phyloP scores from a whole-genome alignment of 2,797 vertebrate species.

The Acanthurus lineatus region DNA sequence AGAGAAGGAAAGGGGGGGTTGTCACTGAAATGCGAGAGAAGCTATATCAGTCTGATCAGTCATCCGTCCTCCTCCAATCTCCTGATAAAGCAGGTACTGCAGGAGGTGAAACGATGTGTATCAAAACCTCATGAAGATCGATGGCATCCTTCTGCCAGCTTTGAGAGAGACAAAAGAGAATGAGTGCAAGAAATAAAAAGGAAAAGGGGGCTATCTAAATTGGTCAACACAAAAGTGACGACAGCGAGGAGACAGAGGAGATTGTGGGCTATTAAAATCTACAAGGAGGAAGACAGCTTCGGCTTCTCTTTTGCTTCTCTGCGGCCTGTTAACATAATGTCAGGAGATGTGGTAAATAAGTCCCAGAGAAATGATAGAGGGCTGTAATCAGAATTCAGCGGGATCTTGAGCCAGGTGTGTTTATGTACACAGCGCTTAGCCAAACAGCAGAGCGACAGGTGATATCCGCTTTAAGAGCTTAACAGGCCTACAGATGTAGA shows the following conservation, averaged over 20 bases:
- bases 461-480: slow-evolving; percentile 75
- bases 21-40: slow-evolving; percentile 82
- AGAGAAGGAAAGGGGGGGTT: slow-evolving; percentile 51
- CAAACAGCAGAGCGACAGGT: slow-evolving; percentile 78
- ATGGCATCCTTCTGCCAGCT: slow-evolving; percentile 87
- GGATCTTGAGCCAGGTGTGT: slow-evolving; percentile 76
- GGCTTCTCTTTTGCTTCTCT: slow-evolving; percentile 52
- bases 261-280: slow-evolving; percentile 73
- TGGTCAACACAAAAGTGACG: slow-evolving; percentile 74
- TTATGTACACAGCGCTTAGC: slow-evolving; percentile 77
- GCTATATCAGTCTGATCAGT: slow-evolving; percentile 88
- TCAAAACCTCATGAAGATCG: slow-evolving; percentile 92
- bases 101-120: slow-evolving; percentile 90
- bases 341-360: slow-evolving; percentile 79
- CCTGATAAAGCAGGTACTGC: slow-evolving; percentile 86
- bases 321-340: slow-evolving; percentile 65
- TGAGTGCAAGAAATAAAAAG: slow-evolving; percentile 64
- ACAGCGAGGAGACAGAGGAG: slow-evolving; percentile 57
- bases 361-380: slow-evolving; percentile 78
- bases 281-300: slow-evolving; percentile 48
- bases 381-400: slow-evolving; percentile 75
- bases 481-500: slow-evolving; percentile 66
- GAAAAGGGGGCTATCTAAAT: slow-evolving; percentile 76
- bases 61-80: slow-evolving; percentile 87
- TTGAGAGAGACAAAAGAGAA: slow-evolving; percentile 82